Evolutionary conservation across 2,797 vertebrate species (phyloP), one percentile per base, ranked within the genome.

Genomic region (Hybognathus amarus): DNA sequence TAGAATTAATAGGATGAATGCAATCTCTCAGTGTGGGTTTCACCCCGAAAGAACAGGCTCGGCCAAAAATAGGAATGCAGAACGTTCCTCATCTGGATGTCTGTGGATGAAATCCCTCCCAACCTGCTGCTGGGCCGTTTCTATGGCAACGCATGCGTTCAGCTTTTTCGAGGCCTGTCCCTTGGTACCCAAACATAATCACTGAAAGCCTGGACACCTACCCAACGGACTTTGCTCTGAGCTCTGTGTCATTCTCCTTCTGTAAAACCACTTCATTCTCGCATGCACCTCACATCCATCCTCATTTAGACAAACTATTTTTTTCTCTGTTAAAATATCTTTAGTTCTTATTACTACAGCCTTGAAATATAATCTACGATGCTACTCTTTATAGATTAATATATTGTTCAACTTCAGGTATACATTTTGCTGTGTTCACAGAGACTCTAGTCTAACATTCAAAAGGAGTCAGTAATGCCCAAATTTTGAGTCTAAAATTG

Each of bases 41-140:
- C 54, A 85, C 38, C 80, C 66, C 30, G 40, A 79, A 85, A 86
- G 77, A 79, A 86, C 80, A 73, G 64, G 18, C 45, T 87, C 47
- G 56, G 77, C 86, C 88, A 84, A 85, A 87, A 88, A 88, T 85
- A 88, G 86, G 82, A 86, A 88, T 87, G 88, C 87, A 22, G 85
- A 89, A 89, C 83, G 82, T 85, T 90, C 85, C 85, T 88, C 81
- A 86, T 86, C 83, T 85, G 89, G 85, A 82, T 83, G 84, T 83
- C 83, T 80, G 82, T 80, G 82, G 88, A 88, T 85, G 85, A 86
- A 88, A 83, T 80, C 70, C 73, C 86, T 86, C 77, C 86, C 83
- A n/a, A 78, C 78, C 84, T 82, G 86, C 87, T 82, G 79, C 80
- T 89, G 80, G 87, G 77, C 82, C 69, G 87, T 90, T 90, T 87